Evolutionary conservation across 2,113 vertebrate species (phyloP), one percentile per base, ranked within the genome.

Genomic region (Alethe diademata): DNA sequence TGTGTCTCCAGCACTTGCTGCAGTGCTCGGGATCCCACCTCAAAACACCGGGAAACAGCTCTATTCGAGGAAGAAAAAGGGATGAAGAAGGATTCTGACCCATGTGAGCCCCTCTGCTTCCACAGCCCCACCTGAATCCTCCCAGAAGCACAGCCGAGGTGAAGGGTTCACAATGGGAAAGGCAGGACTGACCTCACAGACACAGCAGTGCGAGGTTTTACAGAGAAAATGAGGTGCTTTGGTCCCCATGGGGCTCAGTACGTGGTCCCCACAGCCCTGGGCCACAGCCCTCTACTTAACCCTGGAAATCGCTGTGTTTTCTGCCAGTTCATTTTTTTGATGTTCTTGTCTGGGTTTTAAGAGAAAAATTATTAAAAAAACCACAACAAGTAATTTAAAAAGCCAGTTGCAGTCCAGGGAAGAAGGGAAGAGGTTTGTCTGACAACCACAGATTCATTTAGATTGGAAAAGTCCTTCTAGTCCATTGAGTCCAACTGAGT

Each of bases 41-140:
- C 1, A 5, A 35, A 87, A 25, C 19, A 5, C 8, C 0, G 11
- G 22, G 24, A 51, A 69, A 19, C 0, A 2, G 13, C 1, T 62
- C 75, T 7, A 0, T 9, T 35, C 0, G 3, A 24, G n/a, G 18
- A 11, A 11, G 9, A 3, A 50, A 6, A 33, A 19, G 45, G 28
- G 19, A 12, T 7, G 40, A 14, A 61, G 15, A 26, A 19, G 12
- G 9, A 20, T 26, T 19, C 28, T 19, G 19, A 11, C 4, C n/a
- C 9, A 4, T 17, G 45, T 14, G 54, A 76, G 2, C 54, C 54
- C 13, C 36, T 79, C 45, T 42, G 26, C 43, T 69, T 5, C 54
- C 48, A 25, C 58, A 53, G 47, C 54, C 10, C 28, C 29, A 6
- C 4, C 50, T 6, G 22, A 57, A 28, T 56, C 53, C 17, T 51